A percentile compares a stretch with the other conserved stretches of the same genome.
phyloP scores from a whole-genome alignment of 2,113 vertebrate genomes.

The Taurulus bubalis region DNA sequence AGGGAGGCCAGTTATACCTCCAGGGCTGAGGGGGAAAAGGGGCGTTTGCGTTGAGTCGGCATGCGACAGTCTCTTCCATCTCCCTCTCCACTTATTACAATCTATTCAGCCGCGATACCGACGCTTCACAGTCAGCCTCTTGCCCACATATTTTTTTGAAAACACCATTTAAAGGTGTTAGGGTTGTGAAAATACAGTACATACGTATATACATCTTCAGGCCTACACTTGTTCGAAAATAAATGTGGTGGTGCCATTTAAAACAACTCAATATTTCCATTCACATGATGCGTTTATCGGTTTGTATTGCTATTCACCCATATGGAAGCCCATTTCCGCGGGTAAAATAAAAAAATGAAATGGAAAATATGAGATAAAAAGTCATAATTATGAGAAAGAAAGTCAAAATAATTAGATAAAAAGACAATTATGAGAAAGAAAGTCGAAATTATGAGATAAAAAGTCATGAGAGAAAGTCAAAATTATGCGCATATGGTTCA shows the following conservation, averaged over 20 bases:
- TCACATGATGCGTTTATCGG: background rate
- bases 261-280: background rate
- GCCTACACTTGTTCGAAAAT: background rate
- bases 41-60: slow-evolving; percentile 30
- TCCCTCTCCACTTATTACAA: slow-evolving; percentile 26
- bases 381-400: too few relatives aligned
- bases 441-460: too few relatives aligned
- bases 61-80: slow-evolving; percentile 56
- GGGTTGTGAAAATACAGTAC: slow-evolving; percentile 14
- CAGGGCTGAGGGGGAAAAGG: slow-evolving; percentile 22
- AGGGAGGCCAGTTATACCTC: slow-evolving; percentile 68
- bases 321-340: too few relatives aligned
- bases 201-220: slow-evolving; percentile 4
- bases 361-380: too few relatives aligned
- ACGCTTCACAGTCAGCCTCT: slow-evolving; percentile 28
- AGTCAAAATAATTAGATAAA: too few relatives aligned
- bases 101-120: slow-evolving; percentile 43
- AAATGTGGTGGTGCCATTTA: background rate
- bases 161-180: slow-evolving; percentile 12
- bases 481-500: too few relatives aligned
- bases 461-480: too few relatives aligned
- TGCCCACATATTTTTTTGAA: slow-evolving; percentile 32
- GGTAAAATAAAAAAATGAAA: too few relatives aligned
- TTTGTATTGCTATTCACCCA: background rate
- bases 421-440: too few relatives aligned